A percentile compares a stretch with the other conserved stretches of the same genome.
These are phyloP conservation scores for Elaphurus davidianus DNA, from an alignment of 2,113 vertebrate species.

Conservation along the genomic window DNA sequence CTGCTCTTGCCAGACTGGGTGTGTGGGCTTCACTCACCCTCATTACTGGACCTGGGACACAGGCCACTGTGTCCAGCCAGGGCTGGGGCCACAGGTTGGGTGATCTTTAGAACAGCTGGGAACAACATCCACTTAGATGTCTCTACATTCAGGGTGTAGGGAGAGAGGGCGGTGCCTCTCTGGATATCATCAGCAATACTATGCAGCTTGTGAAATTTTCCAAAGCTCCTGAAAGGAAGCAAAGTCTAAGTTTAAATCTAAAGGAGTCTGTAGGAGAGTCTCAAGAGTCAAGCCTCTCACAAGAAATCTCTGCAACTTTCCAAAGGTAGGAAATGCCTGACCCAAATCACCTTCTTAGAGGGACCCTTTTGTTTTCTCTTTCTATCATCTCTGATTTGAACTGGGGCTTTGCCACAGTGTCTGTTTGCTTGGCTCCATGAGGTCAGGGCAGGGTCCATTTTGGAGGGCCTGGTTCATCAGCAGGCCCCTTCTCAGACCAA, in stretches of 20 bases:
- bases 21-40: not conserved
- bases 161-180: too few species aligned
- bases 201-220: not conserved
- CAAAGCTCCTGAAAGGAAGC: not conserved
- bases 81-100: not conserved
- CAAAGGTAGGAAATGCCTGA: not conserved
- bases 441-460: not conserved
- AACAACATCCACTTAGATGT: not conserved
- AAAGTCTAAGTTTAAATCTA: not conserved
- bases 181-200: not conserved
- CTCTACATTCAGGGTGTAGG: too few species aligned
- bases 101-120: not conserved
- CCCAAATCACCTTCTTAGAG: not conserved
- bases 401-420: accelerated
- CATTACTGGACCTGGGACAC: not conserved
- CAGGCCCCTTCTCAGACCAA: not conserved
- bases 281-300: not conserved
- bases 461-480: not conserved
- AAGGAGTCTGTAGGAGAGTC: not conserved
- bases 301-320: not conserved
- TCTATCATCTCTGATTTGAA: not conserved
- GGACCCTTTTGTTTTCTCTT: not conserved
- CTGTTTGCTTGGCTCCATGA: not conserved
- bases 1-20: not conserved
- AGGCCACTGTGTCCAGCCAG: not conserved